Evolutionary conservation across 2,113 vertebrate genomes (phyloP).

Genomic region (Morone chrysops): DNA sequence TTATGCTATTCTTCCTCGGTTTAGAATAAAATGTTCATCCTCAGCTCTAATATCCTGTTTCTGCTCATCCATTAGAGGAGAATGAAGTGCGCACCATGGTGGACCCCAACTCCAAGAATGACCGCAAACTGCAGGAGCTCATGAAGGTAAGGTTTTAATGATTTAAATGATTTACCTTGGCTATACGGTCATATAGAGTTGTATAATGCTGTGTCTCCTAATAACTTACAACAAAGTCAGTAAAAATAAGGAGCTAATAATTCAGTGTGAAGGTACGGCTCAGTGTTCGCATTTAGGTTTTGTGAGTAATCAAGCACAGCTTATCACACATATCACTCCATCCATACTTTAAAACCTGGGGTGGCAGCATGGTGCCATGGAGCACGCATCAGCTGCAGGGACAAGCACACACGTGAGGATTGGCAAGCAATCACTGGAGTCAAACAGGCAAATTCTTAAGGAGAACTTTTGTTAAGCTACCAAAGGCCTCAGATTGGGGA

Average conservation of each 20-base stretch:
- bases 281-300: not conserved
- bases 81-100: conserved; percentile 98
- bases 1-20: not conserved
- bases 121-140: conserved; percentile 93
- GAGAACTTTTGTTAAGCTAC: not conserved
- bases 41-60: not conserved
- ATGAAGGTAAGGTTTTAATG: conserved; percentile 86
- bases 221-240: not conserved
- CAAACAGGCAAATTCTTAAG: not conserved
- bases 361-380: not conserved
- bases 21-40: not conserved
- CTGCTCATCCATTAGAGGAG: conserved; percentile 87
- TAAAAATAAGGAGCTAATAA: too few species aligned
- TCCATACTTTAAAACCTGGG: not conserved
- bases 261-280: not conserved
- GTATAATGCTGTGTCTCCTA: too few species aligned
- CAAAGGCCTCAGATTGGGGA: not conserved
- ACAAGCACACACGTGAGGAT: not conserved
- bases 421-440: not conserved
- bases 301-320: not conserved
- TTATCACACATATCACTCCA: not conserved
- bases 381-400: not conserved
- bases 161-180: not conserved
- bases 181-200: not conserved
- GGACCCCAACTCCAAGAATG: conserved; percentile 93